phyloP scores from a whole-genome alignment of 1,140 invertebrate species.

The Calosoma granatense region DNA sequence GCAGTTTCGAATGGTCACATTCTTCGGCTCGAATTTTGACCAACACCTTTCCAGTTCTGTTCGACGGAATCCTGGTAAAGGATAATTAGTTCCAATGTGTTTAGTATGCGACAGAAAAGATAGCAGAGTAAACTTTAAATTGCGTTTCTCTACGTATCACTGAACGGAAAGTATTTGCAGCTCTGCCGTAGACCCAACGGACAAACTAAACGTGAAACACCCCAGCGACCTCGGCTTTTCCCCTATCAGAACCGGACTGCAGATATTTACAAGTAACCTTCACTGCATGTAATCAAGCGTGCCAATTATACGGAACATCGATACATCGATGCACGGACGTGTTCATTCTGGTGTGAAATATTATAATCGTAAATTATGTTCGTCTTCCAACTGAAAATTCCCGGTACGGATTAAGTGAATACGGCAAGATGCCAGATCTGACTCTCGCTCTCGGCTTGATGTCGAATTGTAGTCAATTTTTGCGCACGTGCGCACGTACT shows the following conservation, averaged over 20 bases:
- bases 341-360: too few relatives aligned
- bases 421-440: too few relatives aligned
- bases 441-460: too few relatives aligned
- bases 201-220: background rate
- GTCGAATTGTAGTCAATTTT: background rate
- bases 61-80: background rate
- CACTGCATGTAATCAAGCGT: too few relatives aligned
- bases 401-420: too few relatives aligned
- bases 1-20: slow-evolving; percentile 9
- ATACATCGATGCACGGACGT: too few relatives aligned
- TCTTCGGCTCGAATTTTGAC: background rate
- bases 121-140: slow-evolving; percentile 3
- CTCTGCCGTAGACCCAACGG: background rate
- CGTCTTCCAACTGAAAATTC: too few relatives aligned
- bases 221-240: background rate
- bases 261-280: too few relatives aligned
- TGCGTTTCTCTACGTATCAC: slow-evolving; percentile 3
- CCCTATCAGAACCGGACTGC: background rate
- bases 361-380: too few relatives aligned
- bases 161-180: slow-evolving; percentile 3
- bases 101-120: slow-evolving; percentile 5
- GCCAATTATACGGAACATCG: too few relatives aligned
- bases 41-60: too few relatives aligned
- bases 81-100: slow-evolving; percentile 5
- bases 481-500: background rate